Conservation (phyloP, 1,140 invertebrate genomes). For the Ganaspis sp. region DNA sequence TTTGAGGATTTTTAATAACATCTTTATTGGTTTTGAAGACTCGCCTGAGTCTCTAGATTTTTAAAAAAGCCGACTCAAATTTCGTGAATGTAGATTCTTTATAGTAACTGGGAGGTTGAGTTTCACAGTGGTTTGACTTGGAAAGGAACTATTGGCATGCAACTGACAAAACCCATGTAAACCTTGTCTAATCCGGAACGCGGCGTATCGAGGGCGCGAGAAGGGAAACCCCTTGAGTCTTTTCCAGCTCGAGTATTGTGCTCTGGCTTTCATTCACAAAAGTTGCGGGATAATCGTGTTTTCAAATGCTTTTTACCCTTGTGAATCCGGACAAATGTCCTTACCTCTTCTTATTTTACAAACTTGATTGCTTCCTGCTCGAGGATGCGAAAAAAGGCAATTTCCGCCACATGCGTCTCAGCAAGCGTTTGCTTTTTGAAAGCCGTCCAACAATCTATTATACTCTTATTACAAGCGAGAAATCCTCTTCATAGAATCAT, state of each 20-base stretch:
- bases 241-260: slow-evolving; percentile 31
- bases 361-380: slow-evolving; percentile 34
- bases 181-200: slow-evolving; percentile 56
- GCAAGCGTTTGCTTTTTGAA: not conserved
- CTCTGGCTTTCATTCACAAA: slow-evolving; percentile 36
- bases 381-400: slow-evolving; percentile 44
- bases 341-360: not conserved
- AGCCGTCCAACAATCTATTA: not conserved
- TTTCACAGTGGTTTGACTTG: not conserved
- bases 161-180: slow-evolving; percentile 47
- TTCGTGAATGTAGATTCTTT: no score
- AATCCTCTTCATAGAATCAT: slow-evolving; percentile 10
- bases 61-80: no score
- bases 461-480: not conserved
- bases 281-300: slow-evolving; percentile 9
- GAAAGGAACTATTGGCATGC: slow-evolving; percentile 33
- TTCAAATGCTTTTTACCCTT: slow-evolving; percentile 14
- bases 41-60: no score
- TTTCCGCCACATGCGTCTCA: not conserved
- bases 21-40: no score
- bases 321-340: not conserved
- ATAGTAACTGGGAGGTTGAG: no score
- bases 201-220: slow-evolving; percentile 56
- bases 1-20: no score
- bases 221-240: slow-evolving; percentile 60